phyloP scores from a whole-genome alignment of 64 coral and sea anemone species.

The Montipora sp. region DNA sequence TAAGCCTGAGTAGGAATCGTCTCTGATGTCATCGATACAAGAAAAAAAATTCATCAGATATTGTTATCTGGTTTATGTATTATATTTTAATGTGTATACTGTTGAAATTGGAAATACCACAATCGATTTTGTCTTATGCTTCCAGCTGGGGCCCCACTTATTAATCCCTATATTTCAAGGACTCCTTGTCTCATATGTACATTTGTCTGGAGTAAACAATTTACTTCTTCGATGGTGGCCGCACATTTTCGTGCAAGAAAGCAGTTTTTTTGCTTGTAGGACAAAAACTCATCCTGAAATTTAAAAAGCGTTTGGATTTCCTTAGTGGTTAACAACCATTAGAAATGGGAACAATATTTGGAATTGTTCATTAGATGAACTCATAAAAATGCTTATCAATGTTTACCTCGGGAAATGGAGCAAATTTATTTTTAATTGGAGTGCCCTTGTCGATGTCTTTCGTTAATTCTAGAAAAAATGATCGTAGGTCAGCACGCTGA shows the following conservation, averaged over 20 bases:
- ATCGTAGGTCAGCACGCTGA: background rate
- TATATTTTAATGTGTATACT: background rate
- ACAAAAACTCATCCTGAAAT: background rate
- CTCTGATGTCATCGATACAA: background rate
- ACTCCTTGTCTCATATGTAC: background rate
- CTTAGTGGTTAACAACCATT: background rate
- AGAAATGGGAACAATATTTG: constrained; percentile 11
- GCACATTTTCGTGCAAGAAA: background rate
- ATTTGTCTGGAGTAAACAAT: background rate
- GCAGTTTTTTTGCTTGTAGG: background rate
- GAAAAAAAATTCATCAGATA: no score
- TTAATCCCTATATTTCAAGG: background rate
- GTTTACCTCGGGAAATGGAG: background rate
- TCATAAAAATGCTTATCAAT: constrained; percentile 19
- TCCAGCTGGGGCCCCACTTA: background rate
- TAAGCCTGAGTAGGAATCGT: background rate
- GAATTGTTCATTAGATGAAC: constrained; percentile 9
- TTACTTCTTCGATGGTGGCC: background rate
- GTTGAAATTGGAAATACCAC: constrained; percentile 1
- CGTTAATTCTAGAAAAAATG: background rate
- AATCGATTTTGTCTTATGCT: background rate
- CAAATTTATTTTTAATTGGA: constrained; percentile 27
- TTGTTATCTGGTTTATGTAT: background rate
- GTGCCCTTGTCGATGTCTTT: background rate
- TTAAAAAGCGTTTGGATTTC: background rate